Percentiles rank a stretch among this genome's conserved stretches.
Evolutionary conservation across 2,113 vertebrate genomes (phyloP).

Genomic region (Sialia sialis): DNA sequence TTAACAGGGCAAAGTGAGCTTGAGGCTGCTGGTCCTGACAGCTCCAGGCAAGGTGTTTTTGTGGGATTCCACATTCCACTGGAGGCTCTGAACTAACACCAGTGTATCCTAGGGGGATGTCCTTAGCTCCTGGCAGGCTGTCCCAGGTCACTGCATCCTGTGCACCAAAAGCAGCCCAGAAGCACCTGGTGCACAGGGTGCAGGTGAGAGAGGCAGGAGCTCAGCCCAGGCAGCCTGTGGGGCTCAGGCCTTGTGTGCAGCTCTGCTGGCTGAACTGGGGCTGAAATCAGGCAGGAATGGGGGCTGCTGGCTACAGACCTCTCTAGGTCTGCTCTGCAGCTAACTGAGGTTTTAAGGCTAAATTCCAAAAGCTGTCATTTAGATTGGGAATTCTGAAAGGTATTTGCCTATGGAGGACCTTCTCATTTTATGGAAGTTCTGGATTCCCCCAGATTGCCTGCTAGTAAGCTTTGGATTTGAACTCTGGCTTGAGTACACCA

Average conservation of each 20-base stretch:
- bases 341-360: background rate
- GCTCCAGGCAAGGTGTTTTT: background rate
- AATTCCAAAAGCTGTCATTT: background rate
- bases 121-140: background rate
- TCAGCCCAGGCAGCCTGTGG: accelerated
- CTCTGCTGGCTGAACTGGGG: background rate
- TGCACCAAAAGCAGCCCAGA: background rate
- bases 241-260: background rate
- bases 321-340: background rate
- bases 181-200: background rate
- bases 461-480: background rate
- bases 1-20: background rate
- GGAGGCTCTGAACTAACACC: background rate
- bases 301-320: background rate
- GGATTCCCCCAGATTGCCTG: background rate
- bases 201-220: background rate
- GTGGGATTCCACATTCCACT: background rate
- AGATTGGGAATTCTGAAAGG: background rate
- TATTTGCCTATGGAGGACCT: background rate
- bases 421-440: background rate
- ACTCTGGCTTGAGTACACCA: background rate
- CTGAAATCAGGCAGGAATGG: background rate
- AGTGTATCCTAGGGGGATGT: background rate
- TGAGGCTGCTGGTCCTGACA: background rate
- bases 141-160: background rate